Evolutionary conservation across 2,888 invertebrate genomes (phyloP).

Genomic region (Troides oblongomaculatus): DNA sequence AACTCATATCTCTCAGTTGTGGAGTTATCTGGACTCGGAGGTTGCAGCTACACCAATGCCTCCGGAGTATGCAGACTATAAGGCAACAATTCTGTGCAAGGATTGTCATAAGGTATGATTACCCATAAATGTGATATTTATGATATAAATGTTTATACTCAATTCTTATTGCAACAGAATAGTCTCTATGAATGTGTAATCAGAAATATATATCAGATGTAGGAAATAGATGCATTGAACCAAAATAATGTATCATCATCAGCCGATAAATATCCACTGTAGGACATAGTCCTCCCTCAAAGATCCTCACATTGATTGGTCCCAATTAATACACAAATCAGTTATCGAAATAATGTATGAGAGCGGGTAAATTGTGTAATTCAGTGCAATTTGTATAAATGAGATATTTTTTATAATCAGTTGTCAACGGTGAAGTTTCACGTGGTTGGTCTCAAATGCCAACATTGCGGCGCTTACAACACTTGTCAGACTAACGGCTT

Average conservation of each 20-base stretch:
- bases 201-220: too few species aligned
- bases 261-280: too few species aligned
- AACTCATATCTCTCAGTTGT: conserved; percentile 72
- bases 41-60: conserved; percentile 92
- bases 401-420: conserved; percentile 65
- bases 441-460: conserved; percentile 92
- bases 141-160: too few species aligned
- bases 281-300: too few species aligned
- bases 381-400: not conserved
- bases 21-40: conserved; percentile 91
- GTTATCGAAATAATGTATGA: too few species aligned
- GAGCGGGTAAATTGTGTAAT: not conserved
- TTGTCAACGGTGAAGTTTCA: conserved; percentile 91
- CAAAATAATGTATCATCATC: too few species aligned
- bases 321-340: too few species aligned
- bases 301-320: too few species aligned
- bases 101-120: conserved; percentile 91
- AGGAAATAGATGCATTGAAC: too few species aligned
- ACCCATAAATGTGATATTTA: too few species aligned
- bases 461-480: conserved; percentile 93
- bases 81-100: conserved; percentile 91
- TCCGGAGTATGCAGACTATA: conserved; percentile 88
- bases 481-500: conserved; percentile 89
- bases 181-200: too few species aligned
- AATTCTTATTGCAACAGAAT: too few species aligned